These are phyloP conservation scores for Calameuta idolon DNA, from an alignment of 2,888 invertebrate species.

Conservation along the genomic window DNA sequence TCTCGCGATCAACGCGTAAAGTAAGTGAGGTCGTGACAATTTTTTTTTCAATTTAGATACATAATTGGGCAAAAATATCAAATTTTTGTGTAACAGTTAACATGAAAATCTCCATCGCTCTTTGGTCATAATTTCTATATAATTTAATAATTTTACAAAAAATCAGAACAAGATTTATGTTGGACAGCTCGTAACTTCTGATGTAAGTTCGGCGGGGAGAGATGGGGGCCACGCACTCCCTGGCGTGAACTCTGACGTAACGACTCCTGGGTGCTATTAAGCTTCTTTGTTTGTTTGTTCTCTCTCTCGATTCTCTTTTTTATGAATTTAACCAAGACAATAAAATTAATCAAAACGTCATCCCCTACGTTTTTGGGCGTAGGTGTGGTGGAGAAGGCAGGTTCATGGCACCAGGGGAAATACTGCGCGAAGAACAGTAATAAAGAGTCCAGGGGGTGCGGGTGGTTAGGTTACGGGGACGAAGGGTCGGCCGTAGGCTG, in stretches of 20 bases:
- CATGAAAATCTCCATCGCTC: not conserved
- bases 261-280: not conserved
- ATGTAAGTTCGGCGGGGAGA: not conserved
- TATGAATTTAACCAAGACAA: conserved; percentile 10
- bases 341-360: conserved; percentile 24
- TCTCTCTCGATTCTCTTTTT: not conserved
- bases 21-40: not conserved
- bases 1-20: not conserved
- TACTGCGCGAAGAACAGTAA: conserved; percentile 19
- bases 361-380: conserved; percentile 11
- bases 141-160: not conserved
- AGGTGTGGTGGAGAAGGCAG: not conserved
- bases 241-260: not conserved
- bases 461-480: conserved; percentile 20
- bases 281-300: not conserved
- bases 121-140: not conserved
- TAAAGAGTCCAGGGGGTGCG: conserved; percentile 21
- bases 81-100: not conserved
- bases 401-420: conserved; percentile 6
- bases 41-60: not conserved
- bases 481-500: conserved; percentile 14
- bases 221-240: not conserved
- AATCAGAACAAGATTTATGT: not conserved
- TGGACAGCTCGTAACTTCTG: not conserved
- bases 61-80: not conserved